A percentile compares a stretch with the other conserved stretches of the same genome.
phyloP scores from a whole-genome alignment of 2,888 invertebrate species.

The Formica aserva region DNA sequence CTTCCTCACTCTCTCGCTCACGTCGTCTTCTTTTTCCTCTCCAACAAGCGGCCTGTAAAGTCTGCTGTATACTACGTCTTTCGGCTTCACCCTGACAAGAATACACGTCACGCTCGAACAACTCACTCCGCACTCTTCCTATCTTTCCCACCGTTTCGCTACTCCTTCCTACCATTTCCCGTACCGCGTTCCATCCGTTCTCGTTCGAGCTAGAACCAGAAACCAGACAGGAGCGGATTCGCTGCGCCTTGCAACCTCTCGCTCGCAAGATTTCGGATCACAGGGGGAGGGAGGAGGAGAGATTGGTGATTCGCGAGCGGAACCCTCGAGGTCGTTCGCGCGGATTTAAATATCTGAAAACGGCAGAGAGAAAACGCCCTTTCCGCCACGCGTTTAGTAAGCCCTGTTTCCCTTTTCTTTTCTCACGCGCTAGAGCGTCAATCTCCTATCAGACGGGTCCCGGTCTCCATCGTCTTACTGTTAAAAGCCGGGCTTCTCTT shows the following conservation, averaged over 20 bases:
- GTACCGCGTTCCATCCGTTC: slow-evolving; percentile 30
- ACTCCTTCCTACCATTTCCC: slow-evolving; percentile 28
- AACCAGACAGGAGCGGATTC: slow-evolving; percentile 40
- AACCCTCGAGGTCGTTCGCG: slow-evolving; percentile 67
- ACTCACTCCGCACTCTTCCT: slow-evolving; percentile 63
- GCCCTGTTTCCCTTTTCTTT: slow-evolving; percentile 52
- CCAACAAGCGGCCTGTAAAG: slow-evolving; percentile 57
- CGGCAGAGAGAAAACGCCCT: slow-evolving; percentile 38
- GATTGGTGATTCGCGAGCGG: slow-evolving; percentile 48
- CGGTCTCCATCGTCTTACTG: slow-evolving; percentile 66
- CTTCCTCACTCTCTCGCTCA: slow-evolving; percentile 16
- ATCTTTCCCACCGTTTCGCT: slow-evolving; percentile 31
- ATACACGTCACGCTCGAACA: slow-evolving; percentile 81
- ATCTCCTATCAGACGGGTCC: slow-evolving; percentile 71
- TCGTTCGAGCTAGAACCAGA: slow-evolving; percentile 31
- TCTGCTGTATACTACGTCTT: slow-evolving; percentile 71
- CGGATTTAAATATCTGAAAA: slow-evolving; percentile 80
- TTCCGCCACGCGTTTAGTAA: slow-evolving; percentile 64
- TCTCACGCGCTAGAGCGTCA: slow-evolving; percentile 59
- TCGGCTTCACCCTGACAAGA: slow-evolving; percentile 75
- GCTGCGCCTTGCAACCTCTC: slow-evolving; percentile 26
- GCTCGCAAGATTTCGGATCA: slow-evolving; percentile 62
- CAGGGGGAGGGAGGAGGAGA: slow-evolving; percentile 3
- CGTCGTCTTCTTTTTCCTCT: slow-evolving; percentile 41
- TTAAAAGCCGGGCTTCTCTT: slow-evolving; percentile 67